Percentiles rank a stretch among this genome's conserved stretches.
Evolutionary conservation across 2,888 invertebrate genomes (phyloP).

Genomic region (Antitype chi): DNA sequence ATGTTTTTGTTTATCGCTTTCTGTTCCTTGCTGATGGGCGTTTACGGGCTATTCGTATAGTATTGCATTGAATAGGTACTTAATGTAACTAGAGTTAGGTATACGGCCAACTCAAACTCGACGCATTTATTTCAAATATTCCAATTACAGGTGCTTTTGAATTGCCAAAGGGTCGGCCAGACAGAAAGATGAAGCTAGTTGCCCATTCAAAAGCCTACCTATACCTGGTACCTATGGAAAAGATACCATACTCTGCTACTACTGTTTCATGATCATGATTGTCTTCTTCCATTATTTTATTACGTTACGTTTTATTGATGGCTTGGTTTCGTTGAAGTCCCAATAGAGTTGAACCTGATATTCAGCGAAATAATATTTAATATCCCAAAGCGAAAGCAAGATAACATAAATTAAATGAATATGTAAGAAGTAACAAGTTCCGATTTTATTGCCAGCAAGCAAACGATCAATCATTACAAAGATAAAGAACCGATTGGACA

Average conservation of each 20-base stretch:
- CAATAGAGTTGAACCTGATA: constrained; percentile 4
- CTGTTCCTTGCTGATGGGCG: constrained; percentile 27
- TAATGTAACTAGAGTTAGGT: constrained; percentile 38
- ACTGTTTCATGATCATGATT: constrained; percentile 16
- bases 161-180: not conserved
- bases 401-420: constrained; percentile 18
- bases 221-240: not conserved
- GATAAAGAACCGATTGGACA: constrained; percentile 41
- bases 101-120: constrained; percentile 32
- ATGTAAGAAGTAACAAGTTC: constrained; percentile 23
- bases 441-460: constrained; percentile 30
- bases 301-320: constrained; percentile 13
- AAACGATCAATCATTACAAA: constrained; percentile 43
- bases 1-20: constrained; percentile 51
- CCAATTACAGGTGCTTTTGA: not conserved
- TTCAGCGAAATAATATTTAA: constrained; percentile 18
- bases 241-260: constrained; percentile 10
- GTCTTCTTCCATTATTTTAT: constrained; percentile 26
- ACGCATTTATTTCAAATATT: not conserved
- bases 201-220: not conserved
- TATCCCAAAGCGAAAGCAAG: constrained; percentile 11
- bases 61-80: constrained; percentile 47
- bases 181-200: not conserved
- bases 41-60: constrained; percentile 39
- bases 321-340: constrained; percentile 6